Percentiles rank a stretch among this genome's conserved stretches.
These are phyloP conservation scores for Megaceryle alcyon DNA, from an alignment of 2,797 vertebrate genomes.

Conservation along the genomic window DNA sequence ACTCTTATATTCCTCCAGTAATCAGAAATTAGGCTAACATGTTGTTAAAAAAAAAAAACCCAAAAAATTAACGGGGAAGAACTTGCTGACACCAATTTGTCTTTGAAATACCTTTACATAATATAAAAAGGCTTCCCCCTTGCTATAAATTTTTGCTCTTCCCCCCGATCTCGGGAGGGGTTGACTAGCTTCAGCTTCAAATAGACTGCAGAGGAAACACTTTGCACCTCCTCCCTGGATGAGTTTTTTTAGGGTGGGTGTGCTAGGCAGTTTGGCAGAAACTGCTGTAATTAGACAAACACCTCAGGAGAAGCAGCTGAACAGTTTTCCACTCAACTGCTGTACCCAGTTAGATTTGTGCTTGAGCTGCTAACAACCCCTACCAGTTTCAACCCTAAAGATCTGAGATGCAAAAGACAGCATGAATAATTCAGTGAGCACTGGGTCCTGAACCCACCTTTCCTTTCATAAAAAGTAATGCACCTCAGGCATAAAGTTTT, in stretches of 20 bases:
- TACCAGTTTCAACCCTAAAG: conserved; percentile 43
- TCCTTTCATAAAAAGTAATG: conserved; percentile 65
- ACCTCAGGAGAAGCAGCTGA: neutral
- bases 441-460: conserved; percentile 68
- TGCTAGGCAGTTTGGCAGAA: neutral
- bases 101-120: conserved; percentile 44
- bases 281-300: conserved; percentile 50
- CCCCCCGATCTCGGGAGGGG: neutral
- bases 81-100: conserved; percentile 41
- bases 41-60: neutral
- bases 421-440: conserved; percentile 78
- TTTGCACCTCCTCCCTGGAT: neutral
- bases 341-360: neutral
- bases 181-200: neutral
- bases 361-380: conserved; percentile 29
- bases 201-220: neutral
- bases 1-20: conserved; percentile 32
- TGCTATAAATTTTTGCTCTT: conserved; percentile 24
- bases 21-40: conserved; percentile 46
- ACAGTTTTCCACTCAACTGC: neutral
- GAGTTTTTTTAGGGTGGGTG: neutral
- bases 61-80: neutral
- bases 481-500: conserved; percentile 73
- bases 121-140: conserved; percentile 33
- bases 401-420: conserved; percentile 49